These are phyloP conservation scores for Tupiocoris notatus DNA, from an alignment of 2,888 invertebrate species.

Conservation along the genomic window DNA sequence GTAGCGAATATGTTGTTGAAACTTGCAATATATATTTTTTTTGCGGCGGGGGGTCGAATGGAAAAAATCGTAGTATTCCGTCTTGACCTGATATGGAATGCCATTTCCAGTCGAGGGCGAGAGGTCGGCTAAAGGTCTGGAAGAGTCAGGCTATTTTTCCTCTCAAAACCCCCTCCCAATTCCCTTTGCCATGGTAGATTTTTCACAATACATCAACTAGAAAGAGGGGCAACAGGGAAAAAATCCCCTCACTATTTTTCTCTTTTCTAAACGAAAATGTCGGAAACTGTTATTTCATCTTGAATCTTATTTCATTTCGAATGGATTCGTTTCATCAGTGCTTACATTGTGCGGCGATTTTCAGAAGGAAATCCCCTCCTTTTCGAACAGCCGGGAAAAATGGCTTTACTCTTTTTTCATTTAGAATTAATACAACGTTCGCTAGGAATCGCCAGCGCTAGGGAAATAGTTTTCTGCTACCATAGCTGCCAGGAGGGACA, in stretches of 20 bases:
- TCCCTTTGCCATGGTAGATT: constrained; percentile 18
- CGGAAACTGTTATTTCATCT: not conserved
- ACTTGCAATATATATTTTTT: constrained; percentile 30
- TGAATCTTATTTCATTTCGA: not conserved
- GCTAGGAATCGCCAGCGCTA: too few relatives aligned
- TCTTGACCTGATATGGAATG: constrained; percentile 38
- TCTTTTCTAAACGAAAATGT: not conserved
- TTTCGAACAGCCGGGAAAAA: too few relatives aligned
- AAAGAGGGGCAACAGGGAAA: too few relatives aligned
- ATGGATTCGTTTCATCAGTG: not conserved
- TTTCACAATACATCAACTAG: constrained; percentile 27
- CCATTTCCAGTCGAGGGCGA: constrained; percentile 17
- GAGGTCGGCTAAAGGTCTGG: constrained; percentile 32
- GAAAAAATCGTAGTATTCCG: constrained; percentile 32
- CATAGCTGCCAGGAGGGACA: too few relatives aligned
- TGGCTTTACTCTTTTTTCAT: too few relatives aligned
- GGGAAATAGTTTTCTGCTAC: too few relatives aligned
- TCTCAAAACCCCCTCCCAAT: not conserved
- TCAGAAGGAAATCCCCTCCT: too few relatives aligned
- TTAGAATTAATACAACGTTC: too few relatives aligned
- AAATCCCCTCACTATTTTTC: not conserved
- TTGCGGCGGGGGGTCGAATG: constrained; percentile 16
- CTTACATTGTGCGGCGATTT: not conserved
- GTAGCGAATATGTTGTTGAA: constrained; percentile 29
- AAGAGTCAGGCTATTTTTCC: constrained; percentile 36